Evolutionary conservation across 2,797 vertebrate species (phyloP), one percentile per base, ranked within the genome.

Genomic region (Liparis tanakae): DNA sequence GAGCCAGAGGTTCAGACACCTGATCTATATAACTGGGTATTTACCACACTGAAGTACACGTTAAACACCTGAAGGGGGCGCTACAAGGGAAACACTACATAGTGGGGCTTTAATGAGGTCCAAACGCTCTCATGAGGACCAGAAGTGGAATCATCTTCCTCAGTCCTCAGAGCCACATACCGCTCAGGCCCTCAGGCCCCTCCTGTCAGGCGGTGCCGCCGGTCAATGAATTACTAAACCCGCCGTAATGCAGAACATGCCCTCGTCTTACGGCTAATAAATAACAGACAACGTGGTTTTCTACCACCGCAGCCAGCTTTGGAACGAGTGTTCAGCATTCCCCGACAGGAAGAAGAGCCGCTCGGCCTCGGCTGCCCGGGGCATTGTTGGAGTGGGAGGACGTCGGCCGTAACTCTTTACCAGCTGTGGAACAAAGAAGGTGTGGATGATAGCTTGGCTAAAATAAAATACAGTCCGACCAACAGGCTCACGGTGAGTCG

Each of bases 71-170:
- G n/a, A n/a, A n/a, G n/a, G n/a, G n/a, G n/a, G n/a, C n/a, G n/a
- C n/a, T n/a, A n/a, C n/a, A n/a, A n/a, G n/a, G n/a, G n/a, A n/a
- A n/a, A n/a, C n/a, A n/a, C n/a, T n/a, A n/a, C n/a, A n/a, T n/a
- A n/a, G n/a, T n/a, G n/a, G n/a, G n/a, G n/a, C n/a, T n/a, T 77
- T 86, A 82, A 87, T 86, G 78, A 62, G 57, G 51, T 66, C 73
- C 70, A 85, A 91, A 83, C 54, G 63, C 41, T 77, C 80, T 82
- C 79, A 67, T 39, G 82, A 84, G 79, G 67, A 74, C 64, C 13
- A 46, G 63, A 41, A 79, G 72, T 15, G 51, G 74, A 76, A 89
- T 89, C 67, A 74, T 78, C 72, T 72, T 58, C 60, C 60, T 78
- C 54, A 30, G 25, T 30, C 25, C 25, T 30, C 37, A 74, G 53